Evolutionary conservation across 1,140 invertebrate species (phyloP), one percentile per base, ranked within the genome.

Genomic region (Matsumurasca onukii): DNA sequence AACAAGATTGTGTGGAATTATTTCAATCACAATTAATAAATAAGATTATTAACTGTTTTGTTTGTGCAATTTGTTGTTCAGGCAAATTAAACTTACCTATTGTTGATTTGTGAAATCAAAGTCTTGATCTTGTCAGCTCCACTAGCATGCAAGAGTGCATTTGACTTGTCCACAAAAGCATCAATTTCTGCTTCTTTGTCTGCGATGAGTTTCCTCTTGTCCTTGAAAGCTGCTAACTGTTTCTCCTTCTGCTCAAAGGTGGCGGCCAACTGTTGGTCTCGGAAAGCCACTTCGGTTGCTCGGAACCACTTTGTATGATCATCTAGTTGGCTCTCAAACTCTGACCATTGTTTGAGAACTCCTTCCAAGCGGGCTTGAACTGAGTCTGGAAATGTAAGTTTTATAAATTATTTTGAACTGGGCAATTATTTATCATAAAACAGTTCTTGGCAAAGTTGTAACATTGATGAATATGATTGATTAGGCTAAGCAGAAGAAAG

Each of bases 91-190:
- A n/a, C 31, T 65, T 72, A 83, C 74, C 91, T 86, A 75, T 89
- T 95, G 73, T 89, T 95, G 17, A 97, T 88, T 82, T 97, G 94
- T 0, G 92, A 91, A 22, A 97, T 90, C 64, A 95, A 81, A 5
- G 92, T 91, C 77, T 95, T 94, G 3, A 98, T 86, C 62, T 91
- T 86, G 71, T 95, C 92, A 0, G 93, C 91, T 1, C 88, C 89
- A 78, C 91, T 94, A 1, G 88, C 83, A 76, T 95, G 91, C 0
- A 96, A 84, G 57, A 98, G 81, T 27, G 86, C 86, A 77, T 97
- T 93, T n/a, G 92, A 92, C 72, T 89, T 88, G 79, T 98, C 95
- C 13, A 94, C 87, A 78, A 98, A 97, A 29, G 86, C 83, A 80
- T 98, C 95, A 68, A 98, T 90, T 75, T 89, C 85, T 71, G 86